Conservation (phyloP, 1,140 invertebrate genomes). For the Triops cancriformis region DNA sequence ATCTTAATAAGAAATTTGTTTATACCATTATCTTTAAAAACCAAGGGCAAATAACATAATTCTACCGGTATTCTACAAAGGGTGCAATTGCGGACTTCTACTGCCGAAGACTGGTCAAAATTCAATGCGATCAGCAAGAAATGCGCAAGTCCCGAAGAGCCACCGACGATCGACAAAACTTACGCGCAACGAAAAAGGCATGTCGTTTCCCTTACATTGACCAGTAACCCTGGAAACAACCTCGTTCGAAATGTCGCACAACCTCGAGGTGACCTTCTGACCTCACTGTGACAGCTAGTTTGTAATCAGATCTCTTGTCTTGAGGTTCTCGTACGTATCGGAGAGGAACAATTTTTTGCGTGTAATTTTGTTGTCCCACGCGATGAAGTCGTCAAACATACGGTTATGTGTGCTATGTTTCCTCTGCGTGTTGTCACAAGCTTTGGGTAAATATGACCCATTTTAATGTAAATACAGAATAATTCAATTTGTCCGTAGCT, state of each 20-base stretch:
- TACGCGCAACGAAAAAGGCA: background rate
- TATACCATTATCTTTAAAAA: too few species aligned
- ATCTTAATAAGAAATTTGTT: too few species aligned
- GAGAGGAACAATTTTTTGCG: too few species aligned
- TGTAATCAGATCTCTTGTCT: background rate
- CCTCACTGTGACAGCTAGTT: background rate
- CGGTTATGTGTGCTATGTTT: background rate
- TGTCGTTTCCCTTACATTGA: background rate
- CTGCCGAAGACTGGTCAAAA: too few species aligned
- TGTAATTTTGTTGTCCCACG: background rate
- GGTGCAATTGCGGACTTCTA: too few species aligned
- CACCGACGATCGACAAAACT: background rate
- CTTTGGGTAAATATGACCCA: background rate
- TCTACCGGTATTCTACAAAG: background rate
- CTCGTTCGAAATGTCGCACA: background rate
- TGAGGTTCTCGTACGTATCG: background rate
- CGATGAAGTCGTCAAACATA: background rate
- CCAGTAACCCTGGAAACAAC: background rate
- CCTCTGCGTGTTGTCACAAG: background rate
- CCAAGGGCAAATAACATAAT: too few species aligned
- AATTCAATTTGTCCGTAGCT: constrained; percentile 24
- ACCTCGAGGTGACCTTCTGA: background rate
- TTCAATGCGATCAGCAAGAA: background rate
- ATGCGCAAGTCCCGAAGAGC: background rate
- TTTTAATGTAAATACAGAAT: background rate